Percentiles rank a stretch among this genome's conserved stretches.
phyloP scores from a whole-genome alignment of 53 echinoderm and acorn worm genomes.

The Antedon mediterranea region DNA sequence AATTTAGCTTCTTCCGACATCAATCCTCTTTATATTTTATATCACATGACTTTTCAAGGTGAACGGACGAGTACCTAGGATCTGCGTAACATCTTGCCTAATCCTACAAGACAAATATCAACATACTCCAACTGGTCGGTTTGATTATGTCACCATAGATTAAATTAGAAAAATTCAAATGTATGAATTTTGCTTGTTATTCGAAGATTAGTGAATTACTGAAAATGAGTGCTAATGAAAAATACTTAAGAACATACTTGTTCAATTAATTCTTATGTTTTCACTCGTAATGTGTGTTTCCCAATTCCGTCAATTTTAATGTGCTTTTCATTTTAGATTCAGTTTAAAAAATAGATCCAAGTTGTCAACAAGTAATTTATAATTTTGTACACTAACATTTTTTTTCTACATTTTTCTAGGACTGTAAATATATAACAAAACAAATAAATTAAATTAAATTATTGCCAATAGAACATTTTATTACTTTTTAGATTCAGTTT shows the following conservation, averaged over 20 bases:
- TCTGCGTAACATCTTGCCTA: background rate
- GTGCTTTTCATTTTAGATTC: background rate
- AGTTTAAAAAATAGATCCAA: background rate
- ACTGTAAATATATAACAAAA: no score
- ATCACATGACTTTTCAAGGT: background rate
- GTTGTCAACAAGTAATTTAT: no score
- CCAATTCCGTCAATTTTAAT: background rate
- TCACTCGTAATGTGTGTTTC: background rate
- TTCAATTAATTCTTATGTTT: background rate
- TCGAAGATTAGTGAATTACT: background rate
- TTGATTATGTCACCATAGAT: background rate
- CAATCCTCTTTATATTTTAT: background rate
- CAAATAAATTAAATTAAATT: no score
- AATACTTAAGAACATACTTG: background rate
- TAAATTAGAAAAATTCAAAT: background rate
- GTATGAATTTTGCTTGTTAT: background rate
- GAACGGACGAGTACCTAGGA: background rate
- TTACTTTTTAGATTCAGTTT: no score
- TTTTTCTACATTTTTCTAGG: no score
- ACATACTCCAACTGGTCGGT: background rate
- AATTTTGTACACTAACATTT: no score
- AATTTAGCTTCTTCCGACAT: background rate
- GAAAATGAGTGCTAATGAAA: background rate
- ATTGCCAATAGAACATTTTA: no score
- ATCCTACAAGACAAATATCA: background rate